phyloP scores from a whole-genome alignment of 2,888 invertebrate genomes.

The Diploptera punctata region DNA sequence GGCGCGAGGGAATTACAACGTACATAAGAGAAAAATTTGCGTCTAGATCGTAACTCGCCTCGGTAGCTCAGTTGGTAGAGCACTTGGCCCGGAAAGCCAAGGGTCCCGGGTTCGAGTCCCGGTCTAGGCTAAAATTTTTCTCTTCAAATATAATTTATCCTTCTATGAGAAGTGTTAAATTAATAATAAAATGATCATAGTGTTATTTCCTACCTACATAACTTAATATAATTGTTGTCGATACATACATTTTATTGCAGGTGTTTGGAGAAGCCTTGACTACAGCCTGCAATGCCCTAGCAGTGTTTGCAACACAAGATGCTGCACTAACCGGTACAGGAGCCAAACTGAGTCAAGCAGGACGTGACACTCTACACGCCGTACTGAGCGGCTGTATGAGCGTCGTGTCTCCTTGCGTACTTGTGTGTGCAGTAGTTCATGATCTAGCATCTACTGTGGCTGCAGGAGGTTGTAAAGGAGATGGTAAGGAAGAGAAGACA shows the following conservation, averaged over 20 bases:
- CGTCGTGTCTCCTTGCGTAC: conserved; percentile 51
- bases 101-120: no score
- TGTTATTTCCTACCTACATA: no score
- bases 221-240: no score
- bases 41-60: no score
- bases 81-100: no score
- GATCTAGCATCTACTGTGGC: conserved; percentile 40
- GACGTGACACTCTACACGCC: conserved; percentile 49
- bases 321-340: conserved; percentile 50
- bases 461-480: not conserved
- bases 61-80: no score
- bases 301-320: conserved; percentile 50
- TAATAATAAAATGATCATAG: no score
- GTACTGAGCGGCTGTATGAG: conserved; percentile 52
- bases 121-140: no score
- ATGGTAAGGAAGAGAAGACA: conserved; percentile 22
- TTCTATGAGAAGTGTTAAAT: no score
- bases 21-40: no score
- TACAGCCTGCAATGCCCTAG: conserved; percentile 49
- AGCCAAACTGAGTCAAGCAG: conserved; percentile 48
- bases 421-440: conserved; percentile 50
- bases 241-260: conserved; percentile 37
- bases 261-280: conserved; percentile 51
- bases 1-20: no score
- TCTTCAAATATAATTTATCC: no score